Conservation (phyloP, 2,797 vertebrate species). For the Urosaurus nigricauda region DNA sequence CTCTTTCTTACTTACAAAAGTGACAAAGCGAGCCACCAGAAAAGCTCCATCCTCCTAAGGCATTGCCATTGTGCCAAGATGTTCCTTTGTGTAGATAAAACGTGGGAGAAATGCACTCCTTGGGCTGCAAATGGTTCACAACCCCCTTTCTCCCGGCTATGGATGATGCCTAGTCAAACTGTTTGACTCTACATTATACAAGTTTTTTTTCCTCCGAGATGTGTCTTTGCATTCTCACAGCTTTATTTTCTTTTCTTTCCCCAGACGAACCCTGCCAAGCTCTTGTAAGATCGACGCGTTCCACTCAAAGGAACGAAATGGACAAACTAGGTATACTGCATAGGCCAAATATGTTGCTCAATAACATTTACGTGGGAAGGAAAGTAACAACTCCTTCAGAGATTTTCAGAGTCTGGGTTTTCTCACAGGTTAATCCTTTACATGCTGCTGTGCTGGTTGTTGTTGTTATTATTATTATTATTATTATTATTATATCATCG, state of each 20-base stretch:
- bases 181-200: too few species aligned
- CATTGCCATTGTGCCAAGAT: background rate
- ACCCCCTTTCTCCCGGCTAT: too few species aligned
- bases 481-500: too few species aligned
- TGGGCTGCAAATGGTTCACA: too few species aligned
- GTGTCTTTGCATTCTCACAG: too few species aligned
- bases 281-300: conserved; percentile 81
- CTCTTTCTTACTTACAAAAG: background rate
- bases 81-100: background rate
- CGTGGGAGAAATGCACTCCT: background rate
- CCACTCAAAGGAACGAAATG: conserved; percentile 51
- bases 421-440: too few species aligned
- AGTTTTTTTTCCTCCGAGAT: too few species aligned
- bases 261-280: conserved; percentile 82
- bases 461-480: too few species aligned
- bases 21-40: background rate
- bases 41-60: accelerated
- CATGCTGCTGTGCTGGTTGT: too few species aligned
- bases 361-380: background rate
- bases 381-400: background rate
- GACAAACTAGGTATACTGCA: conserved; percentile 70
- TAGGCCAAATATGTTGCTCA: background rate
- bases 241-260: conserved; percentile 40
- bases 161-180: too few species aligned
- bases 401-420: background rate